Evolutionary conservation across 2,888 invertebrate genomes (phyloP).

Genomic region (Acleris cristana): DNA sequence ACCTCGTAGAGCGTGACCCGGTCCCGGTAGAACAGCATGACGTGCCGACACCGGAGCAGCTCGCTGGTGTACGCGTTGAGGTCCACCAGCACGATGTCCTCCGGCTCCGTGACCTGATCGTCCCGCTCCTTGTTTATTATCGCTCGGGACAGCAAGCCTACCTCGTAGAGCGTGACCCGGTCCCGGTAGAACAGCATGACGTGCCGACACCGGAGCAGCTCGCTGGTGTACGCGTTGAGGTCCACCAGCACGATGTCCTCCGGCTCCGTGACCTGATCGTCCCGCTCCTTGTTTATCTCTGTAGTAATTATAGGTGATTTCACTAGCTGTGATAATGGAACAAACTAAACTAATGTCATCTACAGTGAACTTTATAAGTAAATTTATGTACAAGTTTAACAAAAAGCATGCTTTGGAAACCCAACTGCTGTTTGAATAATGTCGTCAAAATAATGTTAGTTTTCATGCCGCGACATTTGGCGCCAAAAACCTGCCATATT

Average conservation of each 20-base stretch:
- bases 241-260: constrained; percentile 73
- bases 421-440: no score
- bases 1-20: constrained; percentile 79
- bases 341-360: no score
- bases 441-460: no score
- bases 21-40: constrained; percentile 87
- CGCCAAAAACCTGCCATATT: no score
- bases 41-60: constrained; percentile 85
- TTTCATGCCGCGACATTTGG: no score
- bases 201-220: constrained; percentile 86
- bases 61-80: constrained; percentile 87
- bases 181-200: constrained; percentile 88
- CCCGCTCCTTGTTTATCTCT: constrained; percentile 73
- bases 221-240: constrained; percentile 86
- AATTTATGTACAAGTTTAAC: no score
- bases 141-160: constrained; percentile 46
- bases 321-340: no score
- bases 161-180: constrained; percentile 88
- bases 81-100: constrained; percentile 71
- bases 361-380: no score
- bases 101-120: constrained; percentile 55
- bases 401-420: no score
- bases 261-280: constrained; percentile 53
- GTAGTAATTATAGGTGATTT: background rate
- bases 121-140: constrained; percentile 67